phyloP scores from a whole-genome alignment of 2,113 vertebrate genomes.

The Brachypodius melanocephalos region DNA sequence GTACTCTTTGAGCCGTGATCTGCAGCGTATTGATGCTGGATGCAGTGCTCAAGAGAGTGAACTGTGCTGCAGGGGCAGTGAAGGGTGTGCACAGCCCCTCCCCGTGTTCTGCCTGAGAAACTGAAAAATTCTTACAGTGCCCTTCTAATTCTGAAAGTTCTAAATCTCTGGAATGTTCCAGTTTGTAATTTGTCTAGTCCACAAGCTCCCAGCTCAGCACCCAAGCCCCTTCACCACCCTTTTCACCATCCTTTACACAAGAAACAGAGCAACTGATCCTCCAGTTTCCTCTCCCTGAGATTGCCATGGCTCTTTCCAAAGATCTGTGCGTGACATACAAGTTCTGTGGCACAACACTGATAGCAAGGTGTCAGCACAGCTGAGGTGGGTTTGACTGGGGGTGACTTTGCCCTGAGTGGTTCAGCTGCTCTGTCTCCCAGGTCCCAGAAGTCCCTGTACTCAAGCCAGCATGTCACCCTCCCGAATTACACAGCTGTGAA shows the following conservation, averaged over 20 bases:
- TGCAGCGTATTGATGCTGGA: fast-evolving
- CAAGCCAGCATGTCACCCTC: background rate
- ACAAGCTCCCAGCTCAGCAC: background rate
- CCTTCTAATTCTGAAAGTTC: background rate
- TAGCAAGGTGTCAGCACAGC: background rate
- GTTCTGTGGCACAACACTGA: background rate
- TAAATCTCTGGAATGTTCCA: background rate
- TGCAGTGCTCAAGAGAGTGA: background rate
- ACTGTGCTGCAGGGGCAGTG: background rate
- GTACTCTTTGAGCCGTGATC: background rate
- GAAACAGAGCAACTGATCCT: background rate
- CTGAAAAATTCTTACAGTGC: background rate
- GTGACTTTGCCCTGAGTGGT: slow-evolving; percentile 22
- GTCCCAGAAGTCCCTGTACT: background rate
- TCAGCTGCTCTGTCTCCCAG: background rate
- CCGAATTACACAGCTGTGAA: background rate
- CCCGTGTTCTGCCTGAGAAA: background rate
- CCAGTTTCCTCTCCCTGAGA: background rate
- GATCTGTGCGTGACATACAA: background rate
- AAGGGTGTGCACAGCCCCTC: background rate
- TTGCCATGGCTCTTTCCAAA: background rate
- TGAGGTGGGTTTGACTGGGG: background rate
- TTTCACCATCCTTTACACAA: background rate
- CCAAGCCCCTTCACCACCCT: background rate
- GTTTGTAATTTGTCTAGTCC: background rate